Base-by-base conservation (phyloP, 1,140 invertebrate species). In the Teleogryllus occipitalis region DNA sequence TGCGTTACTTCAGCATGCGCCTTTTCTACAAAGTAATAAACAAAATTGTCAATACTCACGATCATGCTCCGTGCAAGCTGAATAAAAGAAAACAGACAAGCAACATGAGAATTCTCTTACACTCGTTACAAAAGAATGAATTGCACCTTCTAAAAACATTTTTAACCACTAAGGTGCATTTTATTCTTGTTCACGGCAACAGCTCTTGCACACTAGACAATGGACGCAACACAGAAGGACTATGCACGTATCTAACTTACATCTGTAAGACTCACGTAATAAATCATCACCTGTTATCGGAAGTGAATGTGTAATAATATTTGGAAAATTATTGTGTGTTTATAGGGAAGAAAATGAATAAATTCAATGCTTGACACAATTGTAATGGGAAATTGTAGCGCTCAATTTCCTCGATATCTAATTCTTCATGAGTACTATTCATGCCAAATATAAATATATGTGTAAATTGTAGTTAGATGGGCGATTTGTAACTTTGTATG, bases 21-120 rank as follows among this genome's bases (percentile, higher is more conserved):
- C 18, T 65, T 10, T 65, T 65, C 54, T 65, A 14, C 54, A 14
- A 65, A 65, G 18, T 18, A 65, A 14, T 10, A 65, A 65, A 65
- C 54, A 65, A 47, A 75, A 73, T 54, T 78, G 46, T 80, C 47
- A 74, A 89, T 92, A 93, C 92, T 93, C 90, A 93, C 92, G 89
- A 92, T 92, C 92, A 93, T 92, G 91, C 91, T 92, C 90, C 92
- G 90, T 91, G 91, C 91, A 92, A 93, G 92, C 92, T 93, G 90
- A 87, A 85, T 86, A 84, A 81, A 88, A 86, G 87, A 87, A 85
- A 78, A 82, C 77, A 80, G 77, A 80, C 48, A 80, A 74, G 54
- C 54, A 65, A 65, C 10, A 65, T 65, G 54, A 65, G 54, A 65
- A 65, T 14, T 65, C 18, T 65, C 18, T 10, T 14, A 65, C 54